A percentile compares a stretch with the other conserved stretches of the same genome.
phyloP scores from a whole-genome alignment of 2,888 invertebrate species.

The Eristalinus sepulchralis region DNA sequence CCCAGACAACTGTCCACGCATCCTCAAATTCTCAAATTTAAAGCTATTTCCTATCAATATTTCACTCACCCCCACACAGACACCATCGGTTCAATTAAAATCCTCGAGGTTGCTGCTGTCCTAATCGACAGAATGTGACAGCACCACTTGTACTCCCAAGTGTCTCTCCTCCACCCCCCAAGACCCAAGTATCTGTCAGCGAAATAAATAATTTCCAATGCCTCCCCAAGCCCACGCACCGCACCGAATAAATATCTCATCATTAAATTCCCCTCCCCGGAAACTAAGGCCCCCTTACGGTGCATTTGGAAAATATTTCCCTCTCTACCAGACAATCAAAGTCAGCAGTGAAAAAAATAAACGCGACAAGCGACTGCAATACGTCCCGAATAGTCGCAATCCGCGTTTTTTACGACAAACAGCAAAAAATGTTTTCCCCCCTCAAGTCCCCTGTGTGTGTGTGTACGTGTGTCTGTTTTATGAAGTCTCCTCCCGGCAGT shows the following conservation, averaged over 20 bases:
- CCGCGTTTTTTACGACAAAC: slow-evolving; percentile 8
- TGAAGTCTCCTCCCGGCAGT: slow-evolving; percentile 30
- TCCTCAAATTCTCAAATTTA: too few relatives aligned
- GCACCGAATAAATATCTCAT: slow-evolving; percentile 27
- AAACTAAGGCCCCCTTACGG: background rate
- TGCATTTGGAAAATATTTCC: slow-evolving; percentile 13
- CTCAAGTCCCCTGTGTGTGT: background rate
- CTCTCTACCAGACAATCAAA: slow-evolving; percentile 17
- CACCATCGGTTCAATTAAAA: background rate
- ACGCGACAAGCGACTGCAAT: background rate
- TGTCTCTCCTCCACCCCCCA: background rate
- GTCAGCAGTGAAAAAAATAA: slow-evolving; percentile 31
- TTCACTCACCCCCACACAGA: too few relatives aligned
- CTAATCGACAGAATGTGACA: background rate
- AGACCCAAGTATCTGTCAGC: slow-evolving; percentile 17
- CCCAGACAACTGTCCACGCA: too few relatives aligned
- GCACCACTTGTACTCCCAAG: background rate
- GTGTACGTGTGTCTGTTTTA: background rate
- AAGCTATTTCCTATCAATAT: too few relatives aligned
- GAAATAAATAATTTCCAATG: background rate
- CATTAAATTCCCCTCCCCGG: slow-evolving; percentile 13
- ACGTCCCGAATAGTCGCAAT: background rate
- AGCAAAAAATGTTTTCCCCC: background rate
- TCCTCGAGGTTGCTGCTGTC: background rate
- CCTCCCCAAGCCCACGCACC: too few relatives aligned